Evolutionary conservation across 2,888 invertebrate species (phyloP).

Genomic region (Notodonta dromedarius): DNA sequence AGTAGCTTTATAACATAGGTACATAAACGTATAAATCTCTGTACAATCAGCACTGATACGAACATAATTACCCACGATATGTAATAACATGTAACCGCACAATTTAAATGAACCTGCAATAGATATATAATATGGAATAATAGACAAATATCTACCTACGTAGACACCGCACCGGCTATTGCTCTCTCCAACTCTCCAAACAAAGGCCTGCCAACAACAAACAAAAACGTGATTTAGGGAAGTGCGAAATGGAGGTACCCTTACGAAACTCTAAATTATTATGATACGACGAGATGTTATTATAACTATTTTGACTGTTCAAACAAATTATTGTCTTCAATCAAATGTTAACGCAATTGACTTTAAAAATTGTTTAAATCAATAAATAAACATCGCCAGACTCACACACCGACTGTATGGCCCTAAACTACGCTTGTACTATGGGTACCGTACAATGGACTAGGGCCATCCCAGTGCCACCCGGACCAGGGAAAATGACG

Average conservation of each 20-base stretch:
- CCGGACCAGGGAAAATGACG: too few species aligned
- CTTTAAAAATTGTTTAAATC: too few species aligned
- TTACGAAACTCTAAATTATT: slow-evolving; percentile 55
- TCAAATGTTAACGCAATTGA: too few species aligned
- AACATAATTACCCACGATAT: slow-evolving; percentile 25
- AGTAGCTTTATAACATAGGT: neutral
- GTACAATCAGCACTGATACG: slow-evolving; percentile 14
- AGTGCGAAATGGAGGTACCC: slow-evolving; percentile 62
- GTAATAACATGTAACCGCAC: slow-evolving; percentile 20
- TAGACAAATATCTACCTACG: slow-evolving; percentile 39
- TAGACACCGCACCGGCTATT: slow-evolving; percentile 44
- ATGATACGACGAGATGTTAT: slow-evolving; percentile 45
- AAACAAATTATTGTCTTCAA: neutral
- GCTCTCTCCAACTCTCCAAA: slow-evolving; percentile 51
- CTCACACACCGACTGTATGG: too few species aligned
- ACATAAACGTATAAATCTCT: slow-evolving; percentile 16
- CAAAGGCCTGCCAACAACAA: slow-evolving; percentile 67
- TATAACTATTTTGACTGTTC: slow-evolving; percentile 23
- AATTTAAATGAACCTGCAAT: slow-evolving; percentile 30
- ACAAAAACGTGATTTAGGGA: slow-evolving; percentile 72
- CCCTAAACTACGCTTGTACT: too few species aligned
- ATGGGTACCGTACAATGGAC: too few species aligned
- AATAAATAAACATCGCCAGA: too few species aligned
- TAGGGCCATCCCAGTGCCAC: too few species aligned
- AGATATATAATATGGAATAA: slow-evolving; percentile 29